Percentiles rank a stretch among this genome's conserved stretches.
These are phyloP conservation scores for Melierax canorus DNA, from an alignment of 2,113 vertebrate species.

Conservation along the genomic window DNA sequence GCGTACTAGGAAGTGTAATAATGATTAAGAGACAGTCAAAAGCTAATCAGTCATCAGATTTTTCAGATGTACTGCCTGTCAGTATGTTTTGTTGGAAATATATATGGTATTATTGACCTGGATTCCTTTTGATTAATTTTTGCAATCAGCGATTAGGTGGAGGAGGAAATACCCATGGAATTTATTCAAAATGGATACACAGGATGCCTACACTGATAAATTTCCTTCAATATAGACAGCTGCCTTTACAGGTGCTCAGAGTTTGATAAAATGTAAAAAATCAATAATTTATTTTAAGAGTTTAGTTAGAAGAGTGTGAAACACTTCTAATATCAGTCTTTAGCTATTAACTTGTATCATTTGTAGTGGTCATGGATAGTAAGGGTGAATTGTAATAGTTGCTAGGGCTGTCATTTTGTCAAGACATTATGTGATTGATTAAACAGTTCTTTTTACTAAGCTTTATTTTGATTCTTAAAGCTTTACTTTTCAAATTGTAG, in stretches of 20 bases:
- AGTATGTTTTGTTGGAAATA: neutral
- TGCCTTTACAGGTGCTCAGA: neutral
- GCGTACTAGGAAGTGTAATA: neutral
- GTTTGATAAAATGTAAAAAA: neutral
- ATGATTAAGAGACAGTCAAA: neutral
- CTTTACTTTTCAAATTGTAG: neutral
- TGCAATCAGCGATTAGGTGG: neutral
- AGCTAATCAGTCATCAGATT: neutral
- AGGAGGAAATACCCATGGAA: neutral
- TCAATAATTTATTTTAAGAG: neutral
- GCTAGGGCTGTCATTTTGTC: neutral
- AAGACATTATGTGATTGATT: neutral
- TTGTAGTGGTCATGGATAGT: neutral
- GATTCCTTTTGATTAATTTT: neutral
- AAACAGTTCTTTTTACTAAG: neutral
- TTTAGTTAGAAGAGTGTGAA: neutral
- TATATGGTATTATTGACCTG: neutral
- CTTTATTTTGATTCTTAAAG: neutral
- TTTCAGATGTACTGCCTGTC: neutral
- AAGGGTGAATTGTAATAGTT: neutral
- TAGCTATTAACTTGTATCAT: neutral
- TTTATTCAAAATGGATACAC: neutral
- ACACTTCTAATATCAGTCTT: neutral
- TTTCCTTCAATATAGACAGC: neutral
- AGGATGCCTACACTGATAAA: neutral